These are phyloP conservation scores for Tetragonisca angustula DNA, from an alignment of 2,888 invertebrate species.

Conservation along the genomic window DNA sequence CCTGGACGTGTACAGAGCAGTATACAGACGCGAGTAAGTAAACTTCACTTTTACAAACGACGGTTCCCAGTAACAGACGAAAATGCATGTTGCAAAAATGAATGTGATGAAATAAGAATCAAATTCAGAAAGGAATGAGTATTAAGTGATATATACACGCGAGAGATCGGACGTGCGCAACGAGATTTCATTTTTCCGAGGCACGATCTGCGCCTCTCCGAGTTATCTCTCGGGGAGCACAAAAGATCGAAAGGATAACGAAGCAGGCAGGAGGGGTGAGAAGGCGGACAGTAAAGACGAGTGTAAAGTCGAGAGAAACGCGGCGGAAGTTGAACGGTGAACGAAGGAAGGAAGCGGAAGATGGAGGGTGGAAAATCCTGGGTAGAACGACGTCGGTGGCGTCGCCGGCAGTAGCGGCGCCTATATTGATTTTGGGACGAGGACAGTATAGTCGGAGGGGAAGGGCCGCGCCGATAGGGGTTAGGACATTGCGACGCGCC, in stretches of 20 bases:
- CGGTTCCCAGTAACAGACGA: no score
- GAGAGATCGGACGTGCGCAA: neutral
- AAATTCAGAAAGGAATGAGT: no score
- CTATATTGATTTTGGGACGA: slow-evolving; percentile 75
- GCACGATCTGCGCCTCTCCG: neutral
- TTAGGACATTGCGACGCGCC: neutral
- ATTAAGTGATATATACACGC: neutral
- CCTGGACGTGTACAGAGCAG: no score
- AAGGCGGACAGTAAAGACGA: neutral
- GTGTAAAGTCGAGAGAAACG: neutral
- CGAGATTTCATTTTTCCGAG: neutral
- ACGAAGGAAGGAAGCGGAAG: slow-evolving; percentile 6
- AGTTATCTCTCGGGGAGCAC: neutral
- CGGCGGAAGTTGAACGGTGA: neutral
- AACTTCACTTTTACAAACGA: no score
- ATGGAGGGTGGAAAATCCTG: slow-evolving; percentile 30
- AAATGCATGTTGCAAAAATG: no score
- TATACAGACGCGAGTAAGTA: no score
- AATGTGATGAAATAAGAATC: no score
- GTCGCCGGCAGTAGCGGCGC: slow-evolving; percentile 53
- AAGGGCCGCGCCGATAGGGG: slow-evolving; percentile 24
- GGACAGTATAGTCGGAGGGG: slow-evolving; percentile 14
- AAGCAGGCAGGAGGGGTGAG: neutral
- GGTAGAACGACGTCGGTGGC: slow-evolving; percentile 53
- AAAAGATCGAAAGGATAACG: neutral